Conservation (phyloP, 2,888 invertebrate genomes). For the Rhaphigaster nebulosa region DNA sequence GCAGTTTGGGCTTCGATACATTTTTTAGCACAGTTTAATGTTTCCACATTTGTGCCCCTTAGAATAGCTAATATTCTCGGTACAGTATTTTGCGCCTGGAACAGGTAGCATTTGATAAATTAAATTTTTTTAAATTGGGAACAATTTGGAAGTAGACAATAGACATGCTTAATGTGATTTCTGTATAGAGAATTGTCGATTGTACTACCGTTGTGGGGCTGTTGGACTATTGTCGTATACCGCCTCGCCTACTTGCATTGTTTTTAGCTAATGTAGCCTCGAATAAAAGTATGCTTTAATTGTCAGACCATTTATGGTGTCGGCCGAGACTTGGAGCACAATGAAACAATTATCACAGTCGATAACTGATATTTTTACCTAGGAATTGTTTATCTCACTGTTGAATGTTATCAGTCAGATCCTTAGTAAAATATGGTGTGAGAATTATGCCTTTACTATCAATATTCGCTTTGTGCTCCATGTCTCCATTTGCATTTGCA, state of each 20-base stretch:
- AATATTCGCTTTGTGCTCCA: not conserved
- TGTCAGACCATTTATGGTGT: conserved; percentile 25
- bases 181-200: conserved; percentile 58
- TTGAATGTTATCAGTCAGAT: not conserved
- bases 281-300: conserved; percentile 36
- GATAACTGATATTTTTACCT: conserved; percentile 5
- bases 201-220: conserved; percentile 45
- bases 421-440: not conserved
- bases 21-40: conserved; percentile 56
- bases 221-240: conserved; percentile 5
- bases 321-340: conserved; percentile 27
- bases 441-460: not conserved
- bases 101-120: conserved; percentile 60
- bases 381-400: not conserved
- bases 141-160: conserved; percentile 65
- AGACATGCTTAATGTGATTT: conserved; percentile 64
- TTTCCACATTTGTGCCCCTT: conserved; percentile 57
- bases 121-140: conserved; percentile 64
- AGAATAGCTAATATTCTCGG: conserved; percentile 62
- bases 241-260: conserved; percentile 29
- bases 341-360: not conserved
- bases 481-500: conserved; percentile 1
- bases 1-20: conserved; percentile 60
- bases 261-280: conserved; percentile 42
- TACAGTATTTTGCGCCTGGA: conserved; percentile 61